Evolutionary conservation across 2,888 invertebrate genomes (phyloP), one percentile per base, ranked within the genome.

Genomic region (Merodon equestris): DNA sequence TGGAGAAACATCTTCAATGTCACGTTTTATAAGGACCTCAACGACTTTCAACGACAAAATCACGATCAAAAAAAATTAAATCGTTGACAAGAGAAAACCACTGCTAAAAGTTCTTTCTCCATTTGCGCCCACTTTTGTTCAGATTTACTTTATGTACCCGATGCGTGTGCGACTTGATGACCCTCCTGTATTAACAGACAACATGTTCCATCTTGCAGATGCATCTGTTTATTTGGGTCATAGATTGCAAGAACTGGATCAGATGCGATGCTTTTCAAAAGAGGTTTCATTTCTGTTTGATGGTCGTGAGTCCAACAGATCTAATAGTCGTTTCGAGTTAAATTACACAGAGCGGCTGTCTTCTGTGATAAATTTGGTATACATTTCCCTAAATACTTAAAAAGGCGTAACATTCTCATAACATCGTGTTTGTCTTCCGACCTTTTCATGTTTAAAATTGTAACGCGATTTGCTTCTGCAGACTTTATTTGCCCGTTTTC

Each of bases 91-190:
- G n/a, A n/a, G n/a, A n/a, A n/a, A n/a, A n/a, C n/a, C n/a, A n/a
- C n/a, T n/a, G n/a, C n/a, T 58, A 87, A 70, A 4, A 85, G 63
- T 82, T 88, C 85, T 79, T 87, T 87, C 82, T 87, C 86, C 7
- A 88, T 87, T 82, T 88, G 86, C 5, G 86, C 82, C 74, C 85
- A 86, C 67, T 84, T 17, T 86, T n/a, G n/a, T n/a, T n/a, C n/a
- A n/a, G n/a, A n/a, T n/a, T n/a, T n/a, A n/a, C n/a, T n/a, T n/a
- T n/a, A 66, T 19, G 83, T 83, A 71, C 84, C 63, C n/a, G 86
- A 86, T 10, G 84, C 84, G 82, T 83, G 86, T 18, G 83, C 83
- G 10, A 86, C 81, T 17, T 84, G 85, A 40, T 82, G 72, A 1
- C 82, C 84, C 15, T 85, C 71, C 75, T 88, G 86, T 19, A 86